phyloP scores from a whole-genome alignment of 2,888 invertebrate genomes.

The Agrotis ipsilon region DNA sequence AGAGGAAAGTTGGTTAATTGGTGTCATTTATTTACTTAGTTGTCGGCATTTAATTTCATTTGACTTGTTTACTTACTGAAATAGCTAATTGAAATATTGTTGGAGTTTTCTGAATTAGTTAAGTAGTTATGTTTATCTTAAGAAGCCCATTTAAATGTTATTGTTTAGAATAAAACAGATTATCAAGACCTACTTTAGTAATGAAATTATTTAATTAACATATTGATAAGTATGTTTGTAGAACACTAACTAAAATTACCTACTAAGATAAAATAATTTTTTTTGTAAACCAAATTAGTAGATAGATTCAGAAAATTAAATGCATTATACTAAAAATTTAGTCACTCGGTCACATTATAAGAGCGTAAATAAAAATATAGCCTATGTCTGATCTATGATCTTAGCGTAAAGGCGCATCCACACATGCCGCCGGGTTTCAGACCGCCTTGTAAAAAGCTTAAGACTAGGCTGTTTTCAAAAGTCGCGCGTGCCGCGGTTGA shows the following conservation, averaged over 20 bases:
- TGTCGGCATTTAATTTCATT: not conserved
- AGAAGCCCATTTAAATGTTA: not conserved
- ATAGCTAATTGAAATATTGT: not conserved
- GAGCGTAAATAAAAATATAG: no score
- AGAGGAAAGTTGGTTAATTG: slow-evolving; percentile 46
- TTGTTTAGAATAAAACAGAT: not conserved
- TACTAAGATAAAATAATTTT: no score
- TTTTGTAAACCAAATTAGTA: no score
- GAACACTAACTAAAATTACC: not conserved
- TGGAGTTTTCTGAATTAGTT: slow-evolving; percentile 5
- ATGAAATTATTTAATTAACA: not conserved
- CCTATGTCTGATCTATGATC: no score
- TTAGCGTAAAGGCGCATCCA: no score
- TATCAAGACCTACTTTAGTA: slow-evolving; percentile 21
- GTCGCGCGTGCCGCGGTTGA: no score
- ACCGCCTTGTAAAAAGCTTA: no score
- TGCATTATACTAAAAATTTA: no score
- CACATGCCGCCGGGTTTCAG: no score
- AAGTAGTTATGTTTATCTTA: not conserved
- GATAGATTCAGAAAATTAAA: no score
- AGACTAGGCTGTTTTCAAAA: no score
- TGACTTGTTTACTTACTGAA: not conserved
- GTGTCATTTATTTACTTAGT: slow-evolving; percentile 19
- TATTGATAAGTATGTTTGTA: not conserved
- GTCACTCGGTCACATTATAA: no score